Base-by-base conservation (phyloP, 2,113 vertebrate genomes). In the Melanerpes aurifrons region DNA sequence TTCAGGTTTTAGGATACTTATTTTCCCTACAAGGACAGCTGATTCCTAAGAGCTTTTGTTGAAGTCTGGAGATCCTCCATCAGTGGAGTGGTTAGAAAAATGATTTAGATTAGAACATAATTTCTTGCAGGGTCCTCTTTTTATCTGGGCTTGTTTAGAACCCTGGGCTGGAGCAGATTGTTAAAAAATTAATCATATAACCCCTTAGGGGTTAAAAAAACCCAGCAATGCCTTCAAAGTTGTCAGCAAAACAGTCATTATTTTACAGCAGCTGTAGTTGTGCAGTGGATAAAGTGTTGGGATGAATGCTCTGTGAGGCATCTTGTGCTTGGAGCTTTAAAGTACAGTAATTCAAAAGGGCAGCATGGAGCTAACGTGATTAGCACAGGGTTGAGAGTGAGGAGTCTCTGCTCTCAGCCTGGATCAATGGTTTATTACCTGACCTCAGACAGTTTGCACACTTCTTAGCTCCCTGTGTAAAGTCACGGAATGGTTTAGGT, bases 311-410 rank as follows among this genome's bases (percentile, higher is more conserved):
- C 21, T 87, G 45, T 67, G 35, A 82, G 84, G 20, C 32, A 29
- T 76, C 56, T 89, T 74, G 72, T 50, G 25, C 89, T 75, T 76
- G 64, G 85, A 82, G 40, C 64, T 94, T 87, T 80, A 59, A 76
- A 94, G 58, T 24, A 35, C 35, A 67, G 31, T 61, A 62, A 94
- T 89, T 94, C 59, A 62, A 72, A 72, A 67, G 32, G 81, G 78
- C 67, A 87, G 22, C 54, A 9, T 4, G 3, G 45, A 28, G 62
- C 56, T 82, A 68, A 71, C 89, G 67, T 69, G 37, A 89, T 92
- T 78, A 93, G 54, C 37, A 66, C 50, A 48, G 26, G 19, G 54
- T 37, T 89, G 48, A 47, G 48, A 81, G 57, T 86, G 54, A 20
- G 3, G 20, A 75, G 59, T 77, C 18, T 61, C 48, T 77, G 29